Evolutionary conservation across 1,140 invertebrate species (phyloP).

Genomic region (Zeugodacus cucurbitae): DNA sequence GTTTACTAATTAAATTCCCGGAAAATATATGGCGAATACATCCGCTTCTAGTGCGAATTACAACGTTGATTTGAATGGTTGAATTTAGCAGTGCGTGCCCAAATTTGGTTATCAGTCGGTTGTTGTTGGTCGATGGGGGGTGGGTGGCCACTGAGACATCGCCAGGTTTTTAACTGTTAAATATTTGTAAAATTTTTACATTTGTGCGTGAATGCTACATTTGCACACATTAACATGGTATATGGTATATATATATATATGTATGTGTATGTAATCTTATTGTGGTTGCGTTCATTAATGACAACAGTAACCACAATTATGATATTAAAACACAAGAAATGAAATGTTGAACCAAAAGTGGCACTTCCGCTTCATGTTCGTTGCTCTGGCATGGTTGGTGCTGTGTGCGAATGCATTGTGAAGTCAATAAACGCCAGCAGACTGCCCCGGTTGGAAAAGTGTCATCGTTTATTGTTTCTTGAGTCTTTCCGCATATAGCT

Average conservation of each 20-base stretch:
- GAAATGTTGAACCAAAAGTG: conserved; percentile 17
- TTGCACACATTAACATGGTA: background rate
- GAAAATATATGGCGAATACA: background rate
- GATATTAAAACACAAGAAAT: background rate
- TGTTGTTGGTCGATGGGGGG: no score
- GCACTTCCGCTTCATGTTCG: background rate
- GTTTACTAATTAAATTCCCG: background rate
- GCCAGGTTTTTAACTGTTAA: no score
- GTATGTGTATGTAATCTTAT: background rate
- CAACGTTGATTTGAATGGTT: no score
- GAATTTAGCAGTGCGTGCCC: background rate
- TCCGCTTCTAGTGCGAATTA: background rate
- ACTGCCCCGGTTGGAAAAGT: background rate
- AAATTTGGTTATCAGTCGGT: no score
- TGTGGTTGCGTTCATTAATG: conserved; percentile 12
- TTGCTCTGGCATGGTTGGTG: background rate
- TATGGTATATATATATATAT: background rate
- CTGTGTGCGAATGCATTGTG: background rate
- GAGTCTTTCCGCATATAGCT: background rate
- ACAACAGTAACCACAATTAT: background rate
- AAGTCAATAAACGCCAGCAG: background rate
- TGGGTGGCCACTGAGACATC: no score
- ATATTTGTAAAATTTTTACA: no score
- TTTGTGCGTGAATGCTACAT: no score
- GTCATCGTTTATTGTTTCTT: background rate